Base-by-base conservation (phyloP, 2,113 vertebrate genomes). In the Urocitellus parryii region DNA sequence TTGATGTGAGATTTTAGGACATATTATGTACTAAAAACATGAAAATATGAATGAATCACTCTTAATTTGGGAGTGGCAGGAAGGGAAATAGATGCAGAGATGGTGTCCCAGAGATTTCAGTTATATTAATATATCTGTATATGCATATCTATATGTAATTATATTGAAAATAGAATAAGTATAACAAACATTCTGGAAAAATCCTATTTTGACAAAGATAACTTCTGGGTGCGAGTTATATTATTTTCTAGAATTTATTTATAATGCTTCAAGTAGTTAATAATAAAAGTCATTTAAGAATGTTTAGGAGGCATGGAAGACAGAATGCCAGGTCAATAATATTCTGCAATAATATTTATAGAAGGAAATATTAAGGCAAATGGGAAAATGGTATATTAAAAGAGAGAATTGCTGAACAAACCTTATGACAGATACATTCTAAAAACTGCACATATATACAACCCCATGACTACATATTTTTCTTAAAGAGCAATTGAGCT, bases 131-230 rank as follows among this genome's bases (percentile, higher is more conserved):
- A 89, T 13, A 65, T 77, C 42, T 93, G 18, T 79, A 14, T 42
- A 18, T 27, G n/a, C 56, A 53, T 61, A 22, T 37, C 12, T 16
- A 13, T 39, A 39, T 61, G n/a, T 81, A 61, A 37, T 39, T 82
- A 17, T 63, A 82, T 61, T 24, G 39, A 87, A 45, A 79, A 53
- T 72, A 86, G n/a, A 79, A 53, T 72, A 88, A 65, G 24, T 77
- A 45, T 85, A 84, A 70, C 27, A 58, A 37, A 17, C 22, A 84
- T 74, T 56, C 16, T 67, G 79, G 18, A 24, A 80, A 90, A 94
- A 87, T 51, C 45, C 25, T 87, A 37, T 61, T 61, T 85, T 87
- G 76, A 74, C 58, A 86, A 93, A 90, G n/a, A 65, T 84, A 17
- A 20, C 24, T 45, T 73, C 34, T 16, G 20, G 32, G 3, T 61